Conservation (phyloP, 2,113 vertebrate genomes). For the Thamnaconus septentrionalis region DNA sequence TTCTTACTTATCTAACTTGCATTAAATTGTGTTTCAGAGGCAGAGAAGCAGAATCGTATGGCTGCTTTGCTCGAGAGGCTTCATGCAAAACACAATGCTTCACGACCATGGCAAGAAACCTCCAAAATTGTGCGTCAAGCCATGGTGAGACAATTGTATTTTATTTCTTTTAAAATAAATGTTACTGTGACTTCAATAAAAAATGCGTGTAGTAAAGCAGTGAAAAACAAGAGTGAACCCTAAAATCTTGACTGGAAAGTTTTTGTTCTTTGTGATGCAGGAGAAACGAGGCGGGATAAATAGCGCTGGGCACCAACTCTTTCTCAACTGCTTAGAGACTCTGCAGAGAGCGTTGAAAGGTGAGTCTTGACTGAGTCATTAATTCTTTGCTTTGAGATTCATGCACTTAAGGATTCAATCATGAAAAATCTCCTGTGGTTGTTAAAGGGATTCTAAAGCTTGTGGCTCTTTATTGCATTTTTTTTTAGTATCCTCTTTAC, state of each 20-base stretch:
- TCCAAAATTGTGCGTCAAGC: slow-evolving; percentile 94
- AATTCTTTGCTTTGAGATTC: background rate
- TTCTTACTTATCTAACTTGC: background rate
- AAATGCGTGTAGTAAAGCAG: slow-evolving; percentile 1
- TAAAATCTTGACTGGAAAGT: background rate
- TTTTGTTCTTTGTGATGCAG: slow-evolving; percentile 65
- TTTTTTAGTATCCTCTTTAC: slow-evolving; percentile 88
- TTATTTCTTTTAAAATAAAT: background rate
- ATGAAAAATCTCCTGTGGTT: too few species aligned
- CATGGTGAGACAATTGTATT: slow-evolving; percentile 82
- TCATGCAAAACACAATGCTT: slow-evolving; percentile 91
- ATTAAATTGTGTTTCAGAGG: slow-evolving; percentile 57
- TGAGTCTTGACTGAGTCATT: slow-evolving; percentile 52
- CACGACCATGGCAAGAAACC: slow-evolving; percentile 95
- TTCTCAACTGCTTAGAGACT: slow-evolving; percentile 93
- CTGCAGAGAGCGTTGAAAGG: slow-evolving; percentile 97
- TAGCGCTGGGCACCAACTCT: slow-evolving; percentile 88
- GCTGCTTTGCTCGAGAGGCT: slow-evolving; percentile 89
- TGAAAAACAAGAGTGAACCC: too few species aligned
- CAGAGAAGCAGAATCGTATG: slow-evolving; percentile 84
- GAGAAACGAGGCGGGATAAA: slow-evolving; percentile 92
- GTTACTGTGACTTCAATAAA: slow-evolving; percentile 1
- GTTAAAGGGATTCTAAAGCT: background rate
- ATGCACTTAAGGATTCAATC: background rate
- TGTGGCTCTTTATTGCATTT: background rate